Evolutionary conservation across 2,888 invertebrate species (phyloP).

Genomic region (Criorhina ranunculi): DNA sequence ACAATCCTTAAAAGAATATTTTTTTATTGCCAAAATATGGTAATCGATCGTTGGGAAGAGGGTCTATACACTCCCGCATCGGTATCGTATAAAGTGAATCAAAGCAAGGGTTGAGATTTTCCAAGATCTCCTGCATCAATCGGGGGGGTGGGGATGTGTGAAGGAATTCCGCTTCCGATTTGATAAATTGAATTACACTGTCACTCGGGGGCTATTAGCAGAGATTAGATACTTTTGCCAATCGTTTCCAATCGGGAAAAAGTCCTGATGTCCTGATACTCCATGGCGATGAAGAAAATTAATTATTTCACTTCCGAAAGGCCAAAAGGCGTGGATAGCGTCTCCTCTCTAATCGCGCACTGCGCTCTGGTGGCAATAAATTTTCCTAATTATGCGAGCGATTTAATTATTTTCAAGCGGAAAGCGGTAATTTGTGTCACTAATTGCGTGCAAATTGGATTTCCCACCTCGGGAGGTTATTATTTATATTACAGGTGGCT

Average conservation of each 20-base stretch:
- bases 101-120: conserved; percentile 66
- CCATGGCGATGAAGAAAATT: conserved; percentile 45
- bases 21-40: conserved; percentile 75
- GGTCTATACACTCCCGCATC: neutral
- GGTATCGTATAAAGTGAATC: conserved; percentile 47
- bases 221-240: conserved; percentile 61
- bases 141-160: too few species aligned
- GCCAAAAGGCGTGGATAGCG: conserved; percentile 39
- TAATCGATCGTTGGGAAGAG: conserved; percentile 53
- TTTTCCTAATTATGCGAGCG: conserved; percentile 73
- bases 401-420: conserved; percentile 74
- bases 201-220: conserved; percentile 59
- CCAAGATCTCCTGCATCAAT: conserved; percentile 6
- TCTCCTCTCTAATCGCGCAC: conserved; percentile 70
- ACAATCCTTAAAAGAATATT: conserved; percentile 63
- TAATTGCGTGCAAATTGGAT: conserved; percentile 83
- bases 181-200: conserved; percentile 73
- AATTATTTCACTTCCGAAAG: conserved; percentile 54
- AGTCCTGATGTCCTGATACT: conserved; percentile 19
- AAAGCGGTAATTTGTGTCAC: conserved; percentile 82
- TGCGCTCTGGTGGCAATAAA: conserved; percentile 62
- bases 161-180: conserved; percentile 33
- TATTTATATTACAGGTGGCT: conserved; percentile 75
- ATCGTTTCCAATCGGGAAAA: conserved; percentile 43
- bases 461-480: conserved; percentile 77